Evolutionary conservation across 1,140 invertebrate species (phyloP).

Genomic region (Spodoptera litura): DNA sequence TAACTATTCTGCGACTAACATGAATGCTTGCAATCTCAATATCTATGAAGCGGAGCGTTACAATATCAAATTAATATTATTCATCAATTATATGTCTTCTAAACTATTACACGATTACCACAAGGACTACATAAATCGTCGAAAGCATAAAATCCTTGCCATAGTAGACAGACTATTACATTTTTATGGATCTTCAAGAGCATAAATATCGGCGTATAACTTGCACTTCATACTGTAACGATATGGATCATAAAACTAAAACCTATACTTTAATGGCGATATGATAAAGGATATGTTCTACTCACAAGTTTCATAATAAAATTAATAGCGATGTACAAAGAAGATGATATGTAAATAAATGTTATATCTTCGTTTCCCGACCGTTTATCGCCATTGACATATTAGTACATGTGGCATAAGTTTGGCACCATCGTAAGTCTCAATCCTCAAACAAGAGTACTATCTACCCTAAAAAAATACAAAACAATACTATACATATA

Average conservation of each 20-base stretch:
- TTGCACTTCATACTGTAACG: constrained; percentile 55
- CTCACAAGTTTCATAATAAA: constrained; percentile 48
- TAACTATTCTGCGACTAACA: constrained; percentile 12
- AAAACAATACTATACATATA: constrained; percentile 43
- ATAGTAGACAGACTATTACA: constrained; percentile 36
- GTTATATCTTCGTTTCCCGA: background rate
- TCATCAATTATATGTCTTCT: background rate
- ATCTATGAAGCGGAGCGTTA: constrained; percentile 27
- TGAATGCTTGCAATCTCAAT: constrained; percentile 1
- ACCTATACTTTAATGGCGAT: constrained; percentile 59
- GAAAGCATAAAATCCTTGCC: constrained; percentile 25
- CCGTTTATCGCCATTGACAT: constrained; percentile 40
- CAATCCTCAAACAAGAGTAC: constrained; percentile 27
- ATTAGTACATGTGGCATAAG: constrained; percentile 38
- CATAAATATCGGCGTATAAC: constrained; percentile 53
- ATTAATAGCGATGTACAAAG: constrained; percentile 47
- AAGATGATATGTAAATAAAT: constrained; percentile 69
- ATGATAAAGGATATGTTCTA: constrained; percentile 63
- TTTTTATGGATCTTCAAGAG: constrained; percentile 57
- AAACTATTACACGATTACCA: constrained; percentile 27
- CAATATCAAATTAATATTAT: background rate
- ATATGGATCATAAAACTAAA: constrained; percentile 62
- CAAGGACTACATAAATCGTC: constrained; percentile 29
- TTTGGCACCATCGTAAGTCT: constrained; percentile 61
- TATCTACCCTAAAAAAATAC: constrained; percentile 33